Conservation (phyloP, 2,888 invertebrate genomes). For the Achlya flavicornis region DNA sequence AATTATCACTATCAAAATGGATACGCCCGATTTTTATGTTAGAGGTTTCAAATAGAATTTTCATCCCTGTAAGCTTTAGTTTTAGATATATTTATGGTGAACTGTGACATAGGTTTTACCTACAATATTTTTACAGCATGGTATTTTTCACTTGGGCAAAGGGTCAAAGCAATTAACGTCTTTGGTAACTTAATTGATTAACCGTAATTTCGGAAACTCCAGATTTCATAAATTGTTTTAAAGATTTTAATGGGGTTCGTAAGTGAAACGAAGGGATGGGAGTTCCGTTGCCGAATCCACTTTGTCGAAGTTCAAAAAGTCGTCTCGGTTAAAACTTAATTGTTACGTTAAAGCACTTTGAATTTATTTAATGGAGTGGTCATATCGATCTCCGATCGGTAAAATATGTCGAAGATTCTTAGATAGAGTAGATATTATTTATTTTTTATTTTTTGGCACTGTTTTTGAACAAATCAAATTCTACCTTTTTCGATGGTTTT, state of each 20-base stretch:
- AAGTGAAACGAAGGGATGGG: conserved; percentile 23
- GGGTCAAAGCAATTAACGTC: conserved; percentile 33
- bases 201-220: conserved; percentile 34
- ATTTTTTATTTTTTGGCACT: too few relatives aligned
- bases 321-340: conserved; percentile 54
- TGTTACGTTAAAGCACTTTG: conserved; percentile 49
- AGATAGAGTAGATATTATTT: conserved; percentile 18
- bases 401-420: background rate
- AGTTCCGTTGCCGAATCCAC: conserved; percentile 25
- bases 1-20: too few relatives aligned
- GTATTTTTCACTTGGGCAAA: background rate
- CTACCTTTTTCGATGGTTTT: background rate
- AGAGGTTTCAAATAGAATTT: too few relatives aligned
- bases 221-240: conserved; percentile 55
- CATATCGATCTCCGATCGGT: conserved; percentile 27
- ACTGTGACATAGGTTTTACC: too few relatives aligned
- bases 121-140: too few relatives aligned
- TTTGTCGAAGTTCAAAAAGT: conserved; percentile 45
- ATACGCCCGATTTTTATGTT: too few relatives aligned
- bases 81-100: too few relatives aligned
- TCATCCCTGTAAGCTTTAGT: too few relatives aligned
- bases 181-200: conserved; percentile 49
- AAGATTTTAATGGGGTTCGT: conserved; percentile 58
- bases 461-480: conserved; percentile 20
- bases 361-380: conserved; percentile 38